Percentiles rank a stretch among this genome's conserved stretches.
Evolutionary conservation across 2,113 vertebrate species (phyloP).

Genomic region (Glareola pratincola): DNA sequence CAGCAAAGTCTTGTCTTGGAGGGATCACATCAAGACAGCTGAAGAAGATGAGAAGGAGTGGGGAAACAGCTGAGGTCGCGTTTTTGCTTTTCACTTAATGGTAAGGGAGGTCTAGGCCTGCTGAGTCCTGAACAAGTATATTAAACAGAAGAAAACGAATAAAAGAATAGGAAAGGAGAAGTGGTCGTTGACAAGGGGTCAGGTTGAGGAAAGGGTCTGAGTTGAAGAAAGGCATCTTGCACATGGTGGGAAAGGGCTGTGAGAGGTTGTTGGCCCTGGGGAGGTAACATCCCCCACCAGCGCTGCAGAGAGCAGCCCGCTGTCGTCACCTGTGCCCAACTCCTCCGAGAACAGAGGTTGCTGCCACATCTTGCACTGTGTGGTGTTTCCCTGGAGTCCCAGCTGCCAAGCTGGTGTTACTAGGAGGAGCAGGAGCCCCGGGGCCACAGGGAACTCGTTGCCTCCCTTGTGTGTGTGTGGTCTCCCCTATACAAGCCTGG

Average conservation of each 20-base stretch:
- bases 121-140: background rate
- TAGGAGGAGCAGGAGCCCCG: slow-evolving; percentile 3
- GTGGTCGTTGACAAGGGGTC: background rate
- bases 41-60: background rate
- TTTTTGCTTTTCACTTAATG: background rate
- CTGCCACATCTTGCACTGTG: background rate
- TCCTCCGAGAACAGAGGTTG: background rate
- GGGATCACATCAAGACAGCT: background rate
- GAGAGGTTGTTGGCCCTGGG: fast-evolving
- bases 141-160: background rate
- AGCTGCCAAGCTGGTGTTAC: background rate
- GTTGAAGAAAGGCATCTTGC: background rate
- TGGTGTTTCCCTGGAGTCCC: background rate
- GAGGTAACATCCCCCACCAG: background rate
- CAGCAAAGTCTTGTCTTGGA: background rate
- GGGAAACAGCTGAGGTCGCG: background rate
- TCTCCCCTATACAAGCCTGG: background rate
- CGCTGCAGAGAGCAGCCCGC: background rate
- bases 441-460: background rate
- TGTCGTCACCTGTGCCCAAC: fast-evolving
- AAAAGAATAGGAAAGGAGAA: background rate
- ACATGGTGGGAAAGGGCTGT: background rate
- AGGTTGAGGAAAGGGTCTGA: background rate
- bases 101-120: background rate
- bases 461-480: slow-evolving; percentile 48